phyloP scores from a whole-genome alignment of 2,888 invertebrate species.

The Drosophila quinaria region DNA sequence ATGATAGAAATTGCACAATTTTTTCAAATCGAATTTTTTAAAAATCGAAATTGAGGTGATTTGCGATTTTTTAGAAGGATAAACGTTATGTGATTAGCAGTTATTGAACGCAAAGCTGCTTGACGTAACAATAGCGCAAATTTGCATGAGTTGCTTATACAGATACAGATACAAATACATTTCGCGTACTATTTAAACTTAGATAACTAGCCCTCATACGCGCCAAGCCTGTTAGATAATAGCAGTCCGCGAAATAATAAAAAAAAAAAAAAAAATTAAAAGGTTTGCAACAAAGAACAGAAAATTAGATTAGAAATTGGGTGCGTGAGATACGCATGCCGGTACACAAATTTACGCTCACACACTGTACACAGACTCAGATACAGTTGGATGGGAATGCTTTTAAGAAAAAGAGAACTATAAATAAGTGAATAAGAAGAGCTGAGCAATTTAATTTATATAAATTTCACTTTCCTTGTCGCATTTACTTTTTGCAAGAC shows the following conservation, averaged over 20 bases:
- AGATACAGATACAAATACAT: slow-evolving; percentile 12
- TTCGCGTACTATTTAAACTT: slow-evolving; percentile 28
- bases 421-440: slow-evolving; percentile 51
- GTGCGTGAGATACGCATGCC: slow-evolving; percentile 49
- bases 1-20: background rate
- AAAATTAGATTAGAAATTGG: slow-evolving; percentile 56
- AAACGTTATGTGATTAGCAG: slow-evolving; percentile 71
- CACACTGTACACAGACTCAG: slow-evolving; percentile 7
- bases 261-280: slow-evolving; percentile 17
- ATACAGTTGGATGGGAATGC: slow-evolving; percentile 16
- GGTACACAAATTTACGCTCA: slow-evolving; percentile 22
- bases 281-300: slow-evolving; percentile 24
- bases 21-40: background rate
- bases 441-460: slow-evolving; percentile 51
- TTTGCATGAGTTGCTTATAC: slow-evolving; percentile 43
- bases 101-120: slow-evolving; percentile 68
- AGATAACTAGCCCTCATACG: slow-evolving; percentile 41
- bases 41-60: slow-evolving; percentile 1
- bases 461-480: slow-evolving; percentile 53
- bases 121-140: slow-evolving; percentile 55
- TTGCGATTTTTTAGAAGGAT: slow-evolving; percentile 23
- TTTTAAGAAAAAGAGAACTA: slow-evolving; percentile 48
- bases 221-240: slow-evolving; percentile 60
- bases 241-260: slow-evolving; percentile 45
- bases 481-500: background rate